Percentiles rank a stretch among this genome's conserved stretches.
Evolutionary conservation across 1,140 invertebrate genomes (phyloP).

Genomic region (Whitmania pigra): DNA sequence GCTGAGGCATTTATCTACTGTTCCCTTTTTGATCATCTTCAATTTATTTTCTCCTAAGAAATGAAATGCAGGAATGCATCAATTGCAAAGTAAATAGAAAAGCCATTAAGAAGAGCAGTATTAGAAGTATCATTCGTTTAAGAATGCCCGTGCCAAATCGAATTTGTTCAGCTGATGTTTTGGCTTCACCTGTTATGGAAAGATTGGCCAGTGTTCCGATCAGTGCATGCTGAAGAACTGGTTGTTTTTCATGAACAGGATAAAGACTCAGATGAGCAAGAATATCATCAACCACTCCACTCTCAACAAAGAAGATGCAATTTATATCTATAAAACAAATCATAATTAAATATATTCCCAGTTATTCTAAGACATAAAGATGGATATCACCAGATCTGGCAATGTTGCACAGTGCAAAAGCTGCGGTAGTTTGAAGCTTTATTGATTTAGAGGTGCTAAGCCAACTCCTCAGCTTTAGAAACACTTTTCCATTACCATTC

Average conservation of each 20-base stretch:
- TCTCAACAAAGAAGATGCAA: constrained; percentile 3
- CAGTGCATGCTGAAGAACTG: constrained; percentile 1
- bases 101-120: too few relatives aligned
- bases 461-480: not conserved
- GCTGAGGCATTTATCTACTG: not conserved
- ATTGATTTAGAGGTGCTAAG: not conserved
- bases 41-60: not conserved
- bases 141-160: too few relatives aligned
- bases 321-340: constrained; percentile 6
- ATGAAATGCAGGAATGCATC: too few relatives aligned
- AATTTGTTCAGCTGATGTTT: too few relatives aligned
- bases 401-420: constrained; percentile 7
- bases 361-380: not conserved
- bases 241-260: not conserved
- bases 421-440: not conserved
- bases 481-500: not conserved
- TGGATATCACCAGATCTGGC: not conserved
- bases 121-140: too few relatives aligned
- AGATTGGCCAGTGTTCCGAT: constrained; percentile 1
- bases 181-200: not conserved
- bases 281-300: not conserved
- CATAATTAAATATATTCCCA: not conserved
- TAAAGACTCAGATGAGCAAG: not conserved
- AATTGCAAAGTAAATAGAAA: too few relatives aligned
- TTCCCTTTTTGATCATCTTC: not conserved